Evolutionary conservation across 2,113 vertebrate species (phyloP), one percentile per base, ranked within the genome.

Genomic region (Chaetura pelagica): DNA sequence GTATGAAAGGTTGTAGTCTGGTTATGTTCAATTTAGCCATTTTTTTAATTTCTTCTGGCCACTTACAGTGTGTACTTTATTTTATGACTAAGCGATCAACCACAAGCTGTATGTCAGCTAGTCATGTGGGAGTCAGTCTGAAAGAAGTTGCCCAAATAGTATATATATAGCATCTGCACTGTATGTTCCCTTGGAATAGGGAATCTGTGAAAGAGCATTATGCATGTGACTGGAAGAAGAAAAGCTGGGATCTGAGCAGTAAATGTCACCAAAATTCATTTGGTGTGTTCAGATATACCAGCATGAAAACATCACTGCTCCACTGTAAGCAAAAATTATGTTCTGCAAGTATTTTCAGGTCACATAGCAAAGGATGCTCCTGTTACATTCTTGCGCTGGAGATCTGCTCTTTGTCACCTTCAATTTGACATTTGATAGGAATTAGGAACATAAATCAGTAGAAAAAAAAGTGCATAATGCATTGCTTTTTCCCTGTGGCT

Each of bases 221-320:
- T 1, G 0, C 46, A 29, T 61, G 54, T 75, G 84, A 72, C 30
- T 55, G 35, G 66, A 84, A 77, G 78, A 82, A 71, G 72, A 79
- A 90, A 94, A 74, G 15, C 49, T 90, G 52, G 69, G 21, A 91
- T 80, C 38, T 51, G 63, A 48, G 78, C 79, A 96, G 69, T 90
- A 96, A 97, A 96, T 96, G 61, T 95, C 94, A 95, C 93, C 91
- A 83, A 96, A 96, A 95, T 96, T 89, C 94, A 97, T 69, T 93
- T 49, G 48, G 7, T 94, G n/a, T 83, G 32, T 94, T 95, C 58
- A 27, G 48, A 83, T 94, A 94, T 94, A 75, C 58, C 78, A 91
- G 64, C 42, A 19, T 74, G 74, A 88, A 76, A 95, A 92, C 48
- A 91, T 66, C 15, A 9, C 49, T 80, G 42, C 52, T 93, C 66